A percentile compares a stretch with the other conserved stretches of the same genome.
Evolutionary conservation across 2,113 vertebrate species (phyloP).

Genomic region (Smithornis capensis): DNA sequence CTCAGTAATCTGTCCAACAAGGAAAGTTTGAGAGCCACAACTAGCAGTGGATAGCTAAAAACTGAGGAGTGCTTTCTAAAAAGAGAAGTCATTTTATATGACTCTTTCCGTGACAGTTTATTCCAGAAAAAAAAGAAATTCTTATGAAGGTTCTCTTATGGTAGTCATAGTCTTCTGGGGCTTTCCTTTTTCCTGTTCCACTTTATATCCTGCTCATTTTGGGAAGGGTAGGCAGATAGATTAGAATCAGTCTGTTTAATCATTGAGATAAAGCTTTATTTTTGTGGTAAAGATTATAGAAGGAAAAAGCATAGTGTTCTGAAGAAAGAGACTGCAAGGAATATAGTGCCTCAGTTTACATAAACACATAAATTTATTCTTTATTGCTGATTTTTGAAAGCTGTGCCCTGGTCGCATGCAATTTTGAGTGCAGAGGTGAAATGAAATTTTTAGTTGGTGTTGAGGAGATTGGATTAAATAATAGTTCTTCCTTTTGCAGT

Average conservation of each 20-base stretch:
- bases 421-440: background rate
- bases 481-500: background rate
- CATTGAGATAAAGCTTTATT: background rate
- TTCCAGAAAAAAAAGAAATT: background rate
- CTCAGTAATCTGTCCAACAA: background rate
- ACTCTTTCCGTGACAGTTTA: background rate
- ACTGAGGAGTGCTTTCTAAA: background rate
- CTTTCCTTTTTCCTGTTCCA: fast-evolving
- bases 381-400: background rate
- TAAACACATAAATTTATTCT: background rate
- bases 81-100: background rate
- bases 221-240: background rate
- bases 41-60: background rate
- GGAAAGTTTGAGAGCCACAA: background rate
- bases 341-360: background rate
- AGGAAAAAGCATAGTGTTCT: background rate
- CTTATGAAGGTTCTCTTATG: background rate
- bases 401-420: background rate
- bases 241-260: background rate
- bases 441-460: background rate
- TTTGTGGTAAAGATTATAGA: background rate
- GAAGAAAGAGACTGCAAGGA: background rate
- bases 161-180: background rate
- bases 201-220: background rate
- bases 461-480: background rate